Base-by-base conservation (phyloP, 2,113 vertebrate species). In the Tenrec ecaudatus region DNA sequence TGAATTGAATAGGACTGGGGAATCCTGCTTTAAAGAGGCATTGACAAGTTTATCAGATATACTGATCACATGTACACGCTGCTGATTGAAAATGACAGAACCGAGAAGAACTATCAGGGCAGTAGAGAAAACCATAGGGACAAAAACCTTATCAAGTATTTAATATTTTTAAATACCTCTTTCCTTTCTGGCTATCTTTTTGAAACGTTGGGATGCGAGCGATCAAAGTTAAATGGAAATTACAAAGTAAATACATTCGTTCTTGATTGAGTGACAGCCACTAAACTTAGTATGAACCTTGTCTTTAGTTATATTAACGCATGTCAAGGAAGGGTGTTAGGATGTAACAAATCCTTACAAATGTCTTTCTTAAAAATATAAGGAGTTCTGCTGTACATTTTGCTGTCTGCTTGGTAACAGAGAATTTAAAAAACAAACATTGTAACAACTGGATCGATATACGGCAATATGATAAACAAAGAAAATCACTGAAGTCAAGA, bases 31-130 rank as follows among this genome's bases (percentile, higher is more conserved):
- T 97, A 96, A 98, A 97, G 93, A 97, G 96, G 96, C 96, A 97
- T 96, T 98, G 98, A 98, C 97, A 98, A 98, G 98, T 98, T 98
- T 98, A 98, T 98, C 98, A 98, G 98, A 97, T 98, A 97, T 95
- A 98, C 97, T 97, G 97, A 98, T 98, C 97, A 97, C 86, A 98
- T 77, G 94, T 95, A 95, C 96, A 97, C 95, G 96, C 92, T 71
- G 80, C 69, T 98, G 97, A 98, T 96, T 97, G 97, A 97, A 98
- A 98, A 96, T 97, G 98, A 98, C 98, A 98, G 97, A 96, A 91
- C 91, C 95, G 97, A 97, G 98, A 98, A 98, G 96, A 97, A 96
- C 89, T 89, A 96, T 97, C 97, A 97, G 87, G 33, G 93, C 53
- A 94, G 94, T 90, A 96, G 82, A 92, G 93, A 96, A 94, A 98